phyloP scores from a whole-genome alignment of 2,888 invertebrate species.

The Stegana nigrithorax region DNA sequence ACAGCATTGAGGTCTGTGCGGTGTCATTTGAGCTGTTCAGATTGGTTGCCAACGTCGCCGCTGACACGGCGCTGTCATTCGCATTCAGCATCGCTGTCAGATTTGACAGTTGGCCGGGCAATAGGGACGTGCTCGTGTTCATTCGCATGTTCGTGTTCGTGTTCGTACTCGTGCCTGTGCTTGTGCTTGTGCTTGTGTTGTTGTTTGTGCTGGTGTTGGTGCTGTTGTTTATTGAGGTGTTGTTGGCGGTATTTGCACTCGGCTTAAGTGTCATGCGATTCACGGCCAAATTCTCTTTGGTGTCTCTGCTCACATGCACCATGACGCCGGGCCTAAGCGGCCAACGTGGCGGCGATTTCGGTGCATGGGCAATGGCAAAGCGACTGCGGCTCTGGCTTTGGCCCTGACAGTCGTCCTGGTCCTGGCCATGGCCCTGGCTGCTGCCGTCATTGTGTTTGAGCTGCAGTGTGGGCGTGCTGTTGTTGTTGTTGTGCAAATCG shows the following conservation, averaged over 20 bases:
- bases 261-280: slow-evolving; percentile 63
- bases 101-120: slow-evolving; percentile 43
- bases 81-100: slow-evolving; percentile 41
- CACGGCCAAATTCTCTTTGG: slow-evolving; percentile 79
- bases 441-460: slow-evolving; percentile 30
- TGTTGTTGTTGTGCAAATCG: slow-evolving; percentile 24
- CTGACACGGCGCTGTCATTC: slow-evolving; percentile 36
- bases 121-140: slow-evolving; percentile 26
- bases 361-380: slow-evolving; percentile 43
- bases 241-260: slow-evolving; percentile 21
- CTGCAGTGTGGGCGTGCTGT: slow-evolving; percentile 38
- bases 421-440: slow-evolving; percentile 33
- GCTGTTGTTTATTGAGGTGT: slow-evolving; percentile 16
- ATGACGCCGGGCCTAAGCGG: slow-evolving; percentile 89
- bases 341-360: slow-evolving; percentile 75
- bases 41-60: not conserved
- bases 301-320: slow-evolving; percentile 82
- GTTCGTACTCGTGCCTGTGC: slow-evolving; percentile 22
- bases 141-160: too few species aligned
- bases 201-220: slow-evolving; percentile 5
- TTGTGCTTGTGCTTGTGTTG: not conserved
- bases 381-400: slow-evolving; percentile 10
- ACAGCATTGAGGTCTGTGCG: slow-evolving; percentile 42
- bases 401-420: too few species aligned
- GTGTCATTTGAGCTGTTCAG: slow-evolving; percentile 44